Percentiles rank a stretch among this genome's conserved stretches.
Evolutionary conservation across 2,113 vertebrate genomes (phyloP).

Genomic region (Motacilla tschutschensis): DNA sequence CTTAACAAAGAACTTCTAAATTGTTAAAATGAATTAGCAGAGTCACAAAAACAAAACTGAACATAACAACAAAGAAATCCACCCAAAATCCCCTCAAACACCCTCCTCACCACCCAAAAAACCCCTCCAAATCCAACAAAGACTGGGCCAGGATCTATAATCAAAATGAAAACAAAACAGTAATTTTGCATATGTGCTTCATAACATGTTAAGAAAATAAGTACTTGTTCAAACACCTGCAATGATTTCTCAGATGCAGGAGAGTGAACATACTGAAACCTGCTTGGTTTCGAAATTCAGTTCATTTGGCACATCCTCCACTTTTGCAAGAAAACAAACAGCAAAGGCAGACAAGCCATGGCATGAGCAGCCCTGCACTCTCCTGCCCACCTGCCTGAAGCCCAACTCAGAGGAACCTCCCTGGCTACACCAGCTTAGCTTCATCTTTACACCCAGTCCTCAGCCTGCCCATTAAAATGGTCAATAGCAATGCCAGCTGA

Average conservation of each 20-base stretch:
- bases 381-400: constrained; percentile 22
- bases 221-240: neutral
- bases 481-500: constrained; percentile 35
- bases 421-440: neutral
- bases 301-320: constrained; percentile 6
- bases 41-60: neutral
- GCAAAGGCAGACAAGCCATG: neutral
- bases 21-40: neutral
- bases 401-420: neutral
- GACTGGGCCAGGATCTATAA: neutral
- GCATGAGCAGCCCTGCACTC: neutral
- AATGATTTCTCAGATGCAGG: neutral
- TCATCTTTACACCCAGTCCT: neutral
- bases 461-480: constrained; percentile 18
- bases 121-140: neutral
- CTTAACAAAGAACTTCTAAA: neutral
- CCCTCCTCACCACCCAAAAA: neutral
- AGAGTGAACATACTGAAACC: constrained; percentile 12
- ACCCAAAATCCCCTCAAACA: neutral
- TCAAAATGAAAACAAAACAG: neutral
- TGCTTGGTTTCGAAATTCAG: constrained; percentile 3
- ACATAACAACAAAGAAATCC: neutral
- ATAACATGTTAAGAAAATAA: neutral
- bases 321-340: constrained; percentile 8
- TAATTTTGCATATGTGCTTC: neutral